phyloP scores from a whole-genome alignment of 2,797 vertebrate species.

The Brachymystax lenok region DNA sequence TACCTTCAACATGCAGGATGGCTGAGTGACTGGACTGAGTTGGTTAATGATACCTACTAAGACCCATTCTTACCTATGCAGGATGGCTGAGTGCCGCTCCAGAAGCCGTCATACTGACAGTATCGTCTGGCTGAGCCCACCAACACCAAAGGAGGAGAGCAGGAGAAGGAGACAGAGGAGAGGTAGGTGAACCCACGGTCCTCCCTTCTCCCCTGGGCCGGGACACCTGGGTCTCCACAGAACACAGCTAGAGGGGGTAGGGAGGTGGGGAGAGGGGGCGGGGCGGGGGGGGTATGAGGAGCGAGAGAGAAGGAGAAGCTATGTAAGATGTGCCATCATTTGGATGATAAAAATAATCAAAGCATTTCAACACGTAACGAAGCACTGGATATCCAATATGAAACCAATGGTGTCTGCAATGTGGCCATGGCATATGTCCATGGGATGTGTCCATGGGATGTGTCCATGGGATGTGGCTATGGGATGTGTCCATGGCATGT shows the following conservation, averaged over 20 bases:
- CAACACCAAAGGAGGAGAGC: slow-evolving; percentile 84
- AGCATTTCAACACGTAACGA: no score
- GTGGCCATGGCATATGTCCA: no score
- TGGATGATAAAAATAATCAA: background rate
- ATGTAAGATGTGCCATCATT: no score
- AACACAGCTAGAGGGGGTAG: slow-evolving; percentile 80
- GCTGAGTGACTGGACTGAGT: no score
- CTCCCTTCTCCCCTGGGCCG: slow-evolving; percentile 86
- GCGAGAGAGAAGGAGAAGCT: background rate
- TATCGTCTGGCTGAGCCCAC: slow-evolving; percentile 91
- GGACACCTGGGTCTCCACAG: slow-evolving; percentile 93
- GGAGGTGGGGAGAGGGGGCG: slow-evolving; percentile 44
- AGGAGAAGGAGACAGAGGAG: slow-evolving; percentile 93
- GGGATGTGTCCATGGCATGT: no score
- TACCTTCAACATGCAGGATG: no score
- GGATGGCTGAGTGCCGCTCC: slow-evolving; percentile 96
- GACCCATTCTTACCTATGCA: slow-evolving; percentile 85
- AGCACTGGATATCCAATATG: no score
- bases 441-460: no score
- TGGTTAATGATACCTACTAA: no score
- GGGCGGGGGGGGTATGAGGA: no score
- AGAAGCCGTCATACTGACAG: slow-evolving; percentile 93
- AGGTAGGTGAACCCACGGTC: slow-evolving; percentile 95
- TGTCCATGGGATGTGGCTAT: no score
- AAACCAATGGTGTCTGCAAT: no score